Evolutionary conservation across 2,888 invertebrate species (phyloP).

Genomic region (Seira musarum): DNA sequence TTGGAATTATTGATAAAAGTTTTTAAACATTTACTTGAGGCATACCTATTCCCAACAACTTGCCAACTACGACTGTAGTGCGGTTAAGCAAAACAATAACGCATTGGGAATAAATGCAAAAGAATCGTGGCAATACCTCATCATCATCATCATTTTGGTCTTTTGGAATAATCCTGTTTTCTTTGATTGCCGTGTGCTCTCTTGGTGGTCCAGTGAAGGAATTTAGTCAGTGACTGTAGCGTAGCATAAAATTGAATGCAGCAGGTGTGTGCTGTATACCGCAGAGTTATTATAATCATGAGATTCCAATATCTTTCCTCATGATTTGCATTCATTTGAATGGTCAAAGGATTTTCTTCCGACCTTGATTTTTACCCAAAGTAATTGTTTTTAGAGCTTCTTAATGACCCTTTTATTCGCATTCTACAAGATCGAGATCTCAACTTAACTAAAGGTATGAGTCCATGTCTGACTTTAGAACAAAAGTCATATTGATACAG

Average conservation of each 20-base stretch:
- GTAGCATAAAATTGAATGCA: background rate
- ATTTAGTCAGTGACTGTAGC: constrained; percentile 34
- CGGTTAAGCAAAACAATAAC: too few relatives aligned
- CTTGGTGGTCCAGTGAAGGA: constrained; percentile 63
- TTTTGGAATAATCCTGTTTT: constrained; percentile 46
- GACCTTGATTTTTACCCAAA: constrained; percentile 32
- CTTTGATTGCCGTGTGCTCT: constrained; percentile 59
- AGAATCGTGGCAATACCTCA: too few relatives aligned
- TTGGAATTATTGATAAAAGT: background rate
- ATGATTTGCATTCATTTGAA: constrained; percentile 48
- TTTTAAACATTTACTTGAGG: background rate
- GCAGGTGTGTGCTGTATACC: constrained; percentile 44
- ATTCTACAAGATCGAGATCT: too few relatives aligned
- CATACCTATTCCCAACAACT: constrained; percentile 11
- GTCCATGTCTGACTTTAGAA: too few relatives aligned
- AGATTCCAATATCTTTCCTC: constrained; percentile 27
- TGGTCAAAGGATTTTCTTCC: constrained; percentile 32
- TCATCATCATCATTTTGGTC: too few relatives aligned
- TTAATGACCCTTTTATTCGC: constrained; percentile 9
- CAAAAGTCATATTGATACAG: too few relatives aligned
- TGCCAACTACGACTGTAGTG: too few relatives aligned
- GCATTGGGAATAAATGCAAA: constrained; percentile 22
- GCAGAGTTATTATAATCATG: constrained; percentile 3
- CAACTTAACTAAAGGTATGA: too few relatives aligned
- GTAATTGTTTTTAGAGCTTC: constrained; percentile 7